phyloP scores from a whole-genome alignment of 2,113 vertebrate genomes.

The Natator depressus region DNA sequence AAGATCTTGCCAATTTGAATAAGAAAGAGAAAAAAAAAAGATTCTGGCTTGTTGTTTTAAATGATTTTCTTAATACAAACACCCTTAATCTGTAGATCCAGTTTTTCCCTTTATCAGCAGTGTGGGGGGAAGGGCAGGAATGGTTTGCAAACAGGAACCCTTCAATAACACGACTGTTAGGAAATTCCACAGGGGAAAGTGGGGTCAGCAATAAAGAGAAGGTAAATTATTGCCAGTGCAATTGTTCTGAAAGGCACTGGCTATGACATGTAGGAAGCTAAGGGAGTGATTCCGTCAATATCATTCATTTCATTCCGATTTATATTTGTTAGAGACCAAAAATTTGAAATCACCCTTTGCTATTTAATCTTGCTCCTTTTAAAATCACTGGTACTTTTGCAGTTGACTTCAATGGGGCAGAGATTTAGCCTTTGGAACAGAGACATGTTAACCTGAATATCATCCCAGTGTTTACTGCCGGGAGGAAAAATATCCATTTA shows the following conservation, averaged over 20 bases:
- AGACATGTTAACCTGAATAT: fast-evolving
- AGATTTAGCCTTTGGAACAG: fast-evolving
- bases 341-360: background rate
- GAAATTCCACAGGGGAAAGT: background rate
- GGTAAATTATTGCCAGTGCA: background rate
- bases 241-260: background rate
- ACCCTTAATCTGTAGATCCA: background rate
- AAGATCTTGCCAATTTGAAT: background rate
- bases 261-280: background rate
- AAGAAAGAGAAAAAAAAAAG: too few species aligned
- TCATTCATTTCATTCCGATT: background rate
- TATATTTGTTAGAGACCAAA: fast-evolving
- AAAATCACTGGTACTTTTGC: fast-evolving
- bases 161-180: background rate
- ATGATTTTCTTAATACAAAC: background rate
- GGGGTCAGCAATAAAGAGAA: background rate
- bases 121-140: background rate
- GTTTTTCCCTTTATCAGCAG: background rate
- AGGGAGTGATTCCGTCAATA: fast-evolving
- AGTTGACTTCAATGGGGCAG: fast-evolving
- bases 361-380: background rate
- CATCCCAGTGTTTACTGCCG: fast-evolving
- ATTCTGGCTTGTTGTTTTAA: background rate
- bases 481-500: background rate
- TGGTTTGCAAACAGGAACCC: background rate